phyloP scores from a whole-genome alignment of 53 echinoderm and acorn worm genomes.

The Echinarachnius parma region DNA sequence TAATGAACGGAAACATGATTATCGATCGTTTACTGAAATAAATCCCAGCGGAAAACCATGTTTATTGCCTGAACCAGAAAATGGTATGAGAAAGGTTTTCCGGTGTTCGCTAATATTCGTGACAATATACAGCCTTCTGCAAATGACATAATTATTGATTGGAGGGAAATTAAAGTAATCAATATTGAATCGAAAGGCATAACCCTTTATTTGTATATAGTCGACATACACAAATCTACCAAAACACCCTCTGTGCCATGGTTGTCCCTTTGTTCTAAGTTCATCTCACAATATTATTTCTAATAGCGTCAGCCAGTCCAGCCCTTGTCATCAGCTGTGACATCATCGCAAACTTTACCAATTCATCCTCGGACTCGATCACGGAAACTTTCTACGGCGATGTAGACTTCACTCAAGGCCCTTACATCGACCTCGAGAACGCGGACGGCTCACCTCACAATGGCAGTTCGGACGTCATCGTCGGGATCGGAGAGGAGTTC shows the following conservation, averaged over 20 bases:
- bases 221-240: too few species aligned
- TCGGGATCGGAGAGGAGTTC: constrained; percentile 26
- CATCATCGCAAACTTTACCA: neutral
- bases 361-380: neutral
- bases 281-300: neutral
- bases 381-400: constrained; percentile 5
- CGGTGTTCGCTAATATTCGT: too few species aligned
- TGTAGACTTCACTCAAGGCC: neutral
- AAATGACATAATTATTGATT: too few species aligned
- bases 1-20: neutral
- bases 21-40: neutral
- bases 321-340: neutral
- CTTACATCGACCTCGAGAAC: constrained; percentile 2
- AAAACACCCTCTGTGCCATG: too few species aligned
- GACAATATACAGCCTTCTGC: too few species aligned
- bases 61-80: too few species aligned
- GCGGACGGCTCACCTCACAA: neutral
- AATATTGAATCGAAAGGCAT: too few species aligned
- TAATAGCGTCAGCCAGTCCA: neutral
- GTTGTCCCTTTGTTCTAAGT: neutral
- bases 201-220: too few species aligned
- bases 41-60: neutral
- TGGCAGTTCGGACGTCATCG: neutral
- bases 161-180: too few species aligned
- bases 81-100: too few species aligned